Base-by-base conservation (phyloP, 2,888 invertebrate species). In the Drosophila subquinaria region DNA sequence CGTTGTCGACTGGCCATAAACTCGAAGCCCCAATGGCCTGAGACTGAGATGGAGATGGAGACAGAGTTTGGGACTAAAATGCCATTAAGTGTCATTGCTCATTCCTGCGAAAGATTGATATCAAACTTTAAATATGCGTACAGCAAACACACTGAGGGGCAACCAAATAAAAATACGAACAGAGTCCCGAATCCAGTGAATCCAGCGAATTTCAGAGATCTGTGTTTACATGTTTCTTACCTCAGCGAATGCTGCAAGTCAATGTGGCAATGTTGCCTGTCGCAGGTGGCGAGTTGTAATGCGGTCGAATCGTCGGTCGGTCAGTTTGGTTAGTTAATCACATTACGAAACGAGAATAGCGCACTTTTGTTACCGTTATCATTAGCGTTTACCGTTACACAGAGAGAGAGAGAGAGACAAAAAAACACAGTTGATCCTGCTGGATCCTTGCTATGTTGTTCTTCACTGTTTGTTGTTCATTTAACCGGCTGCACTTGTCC, bases 41-140 rank as follows among this genome's bases (percentile, higher is more conserved):
- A 20, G 42, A 40, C 42, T 42, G 23, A 15, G 23, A 43, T 27
- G 11, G 47, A 50, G 43, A 53, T 40, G 30, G 48, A 51, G 70
- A 45, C 53, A 51, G 45, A 64, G 73, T 62, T 65, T 66, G 60
- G 64, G 66, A 73, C 81, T 80, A 68, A 85, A 84, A 84, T 82
- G 88, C 84, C 88, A 84, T 84, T 84, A 84, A 84, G 88, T 85
- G 84, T 84, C 84, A 84, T 88, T 88, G 88, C 88, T 84, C 88
- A 84, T 84, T 88, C 88, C 88, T 71, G 85, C 85, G 72, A 85
- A 88, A 84, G 84, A 84, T 88, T 85, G 85, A 85, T 88, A 84
- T 84, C 84, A 81, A 82, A 73, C 73, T 70, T 82, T 73, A 84
- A 84, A 84, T 82, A 84, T 87, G 83, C 88, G 88, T 87, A 73